Conservation (phyloP, 2,888 invertebrate genomes). For the Colletes collaris region DNA sequence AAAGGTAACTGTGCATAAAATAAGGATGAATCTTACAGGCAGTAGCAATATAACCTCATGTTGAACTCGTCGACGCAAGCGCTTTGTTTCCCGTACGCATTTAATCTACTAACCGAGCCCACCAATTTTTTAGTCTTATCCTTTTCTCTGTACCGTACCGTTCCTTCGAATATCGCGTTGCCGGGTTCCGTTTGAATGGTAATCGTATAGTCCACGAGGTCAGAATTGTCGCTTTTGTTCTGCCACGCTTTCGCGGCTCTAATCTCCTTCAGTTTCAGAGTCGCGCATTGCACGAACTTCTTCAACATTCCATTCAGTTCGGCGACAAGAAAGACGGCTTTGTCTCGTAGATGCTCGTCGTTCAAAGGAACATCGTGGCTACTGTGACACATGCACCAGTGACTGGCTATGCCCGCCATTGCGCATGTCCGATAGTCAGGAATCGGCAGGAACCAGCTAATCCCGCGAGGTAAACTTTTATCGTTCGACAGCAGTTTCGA, state of each 20-base stretch:
- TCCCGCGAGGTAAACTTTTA: conserved; percentile 83
- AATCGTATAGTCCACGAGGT: conserved; percentile 87
- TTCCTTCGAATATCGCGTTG: conserved; percentile 91
- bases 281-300: conserved; percentile 87
- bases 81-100: conserved; percentile 92
- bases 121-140: conserved; percentile 84
- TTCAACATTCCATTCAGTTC: conserved; percentile 87
- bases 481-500: conserved; percentile 76
- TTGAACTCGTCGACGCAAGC: conserved; percentile 90
- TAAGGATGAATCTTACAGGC: conserved; percentile 76
- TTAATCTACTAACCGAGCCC: conserved; percentile 91
- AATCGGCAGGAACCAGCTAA: conserved; percentile 91
- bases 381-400: conserved; percentile 95
- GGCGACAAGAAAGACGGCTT: conserved; percentile 86
- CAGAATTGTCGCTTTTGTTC: conserved; percentile 77
- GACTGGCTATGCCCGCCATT: conserved; percentile 90
- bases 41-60: conserved; percentile 91
- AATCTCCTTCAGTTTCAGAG: conserved; percentile 86
- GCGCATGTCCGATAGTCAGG: conserved; percentile 90
- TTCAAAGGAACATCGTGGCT: conserved; percentile 85
- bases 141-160: conserved; percentile 85
- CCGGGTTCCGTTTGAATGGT: conserved; percentile 88
- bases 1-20: not conserved
- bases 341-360: conserved; percentile 85
- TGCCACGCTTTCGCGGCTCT: conserved; percentile 87